Conservation (phyloP, 2,113 vertebrate genomes). For the Sminthopsis crassicaudata region DNA sequence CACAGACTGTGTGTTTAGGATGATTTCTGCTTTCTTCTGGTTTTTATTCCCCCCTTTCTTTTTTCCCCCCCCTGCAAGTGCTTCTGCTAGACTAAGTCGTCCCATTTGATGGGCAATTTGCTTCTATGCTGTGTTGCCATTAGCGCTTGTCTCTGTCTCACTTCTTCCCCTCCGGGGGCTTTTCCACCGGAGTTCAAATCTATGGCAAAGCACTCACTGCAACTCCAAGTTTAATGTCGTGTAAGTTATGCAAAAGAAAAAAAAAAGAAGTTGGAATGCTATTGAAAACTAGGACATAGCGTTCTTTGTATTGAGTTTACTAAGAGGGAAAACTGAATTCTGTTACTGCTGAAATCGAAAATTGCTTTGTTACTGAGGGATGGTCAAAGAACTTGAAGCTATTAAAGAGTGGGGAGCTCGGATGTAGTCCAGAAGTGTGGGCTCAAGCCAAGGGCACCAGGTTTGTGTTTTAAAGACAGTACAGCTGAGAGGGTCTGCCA, state of each 20-base stretch:
- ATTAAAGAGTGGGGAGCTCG: not conserved
- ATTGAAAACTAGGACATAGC: constrained; percentile 61
- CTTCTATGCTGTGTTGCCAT: constrained; percentile 55
- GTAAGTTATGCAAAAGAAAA: constrained; percentile 51
- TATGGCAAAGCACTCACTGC: constrained; percentile 27
- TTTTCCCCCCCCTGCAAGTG: constrained; percentile 11
- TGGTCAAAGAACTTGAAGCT: not conserved
- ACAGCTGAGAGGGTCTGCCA: not conserved
- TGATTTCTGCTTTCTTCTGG: constrained; percentile 39
- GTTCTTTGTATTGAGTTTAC: constrained; percentile 55
- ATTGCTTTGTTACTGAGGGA: not conserved
- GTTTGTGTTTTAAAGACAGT: not conserved
- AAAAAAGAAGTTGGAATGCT: constrained; percentile 48
- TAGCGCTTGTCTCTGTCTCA: constrained; percentile 10
- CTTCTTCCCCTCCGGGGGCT: constrained; percentile 8
- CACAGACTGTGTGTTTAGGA: not conserved
- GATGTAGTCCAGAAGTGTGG: not conserved
- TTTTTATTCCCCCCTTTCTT: not conserved
- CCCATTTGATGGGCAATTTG: constrained; percentile 71
- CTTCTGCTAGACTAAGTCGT: constrained; percentile 56
- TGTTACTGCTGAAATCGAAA: not conserved
- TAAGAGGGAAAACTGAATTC: constrained; percentile 71
- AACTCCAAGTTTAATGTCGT: constrained; percentile 39
- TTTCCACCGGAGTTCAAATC: constrained; percentile 46
- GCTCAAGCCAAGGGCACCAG: not conserved